Base-by-base conservation (phyloP, 1,140 invertebrate genomes). In the Ceratina japonica region DNA sequence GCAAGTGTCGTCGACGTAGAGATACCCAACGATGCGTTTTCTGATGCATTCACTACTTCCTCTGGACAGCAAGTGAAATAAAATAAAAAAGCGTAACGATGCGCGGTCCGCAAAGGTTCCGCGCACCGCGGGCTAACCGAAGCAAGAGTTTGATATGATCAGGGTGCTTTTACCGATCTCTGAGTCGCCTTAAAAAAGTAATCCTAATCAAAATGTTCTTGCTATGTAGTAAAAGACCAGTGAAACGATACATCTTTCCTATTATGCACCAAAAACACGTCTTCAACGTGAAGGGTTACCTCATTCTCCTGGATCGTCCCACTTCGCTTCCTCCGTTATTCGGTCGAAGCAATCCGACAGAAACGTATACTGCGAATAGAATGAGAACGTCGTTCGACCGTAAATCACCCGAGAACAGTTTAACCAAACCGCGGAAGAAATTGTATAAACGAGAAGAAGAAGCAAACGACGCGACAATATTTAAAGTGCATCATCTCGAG, bases 341-440 rank as follows among this genome's bases (percentile, higher is more conserved):
- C 97, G 94, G 91, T 98, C 97, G 93, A 99, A 98, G 92, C 98
- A 98, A 90, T 98, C 98, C 91, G 96, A 96, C 89, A 99, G 95
- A 93, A 97, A 98, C 88, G 97, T 95, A 91, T 97, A 98, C 97
- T 98, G 93, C 62, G 95, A 95, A 82, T 88, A 86, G 88, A 85
- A 54, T n/a, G 56, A n/a, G n/a, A 66, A 27, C 10, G 10, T 37
- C 13, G n/a, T 64, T 56, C 22, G 31, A 73, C 10, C 49, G 49
- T 54, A 22, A 77, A 69, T 59, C 15, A 5, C 22, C 5, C 3
- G 0, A 49, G 27, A 31, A 37, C 15, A 24, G 8, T 59, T 51
- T 2, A 27, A 18, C 20, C 68, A 66, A 74, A 61, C 16, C 52
- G 52, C 8, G 0, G 4, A 52, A 61, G 18, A 18, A 15, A 1